Base-by-base conservation (phyloP, 1,140 invertebrate genomes). In the Diachasma alloeum region DNA sequence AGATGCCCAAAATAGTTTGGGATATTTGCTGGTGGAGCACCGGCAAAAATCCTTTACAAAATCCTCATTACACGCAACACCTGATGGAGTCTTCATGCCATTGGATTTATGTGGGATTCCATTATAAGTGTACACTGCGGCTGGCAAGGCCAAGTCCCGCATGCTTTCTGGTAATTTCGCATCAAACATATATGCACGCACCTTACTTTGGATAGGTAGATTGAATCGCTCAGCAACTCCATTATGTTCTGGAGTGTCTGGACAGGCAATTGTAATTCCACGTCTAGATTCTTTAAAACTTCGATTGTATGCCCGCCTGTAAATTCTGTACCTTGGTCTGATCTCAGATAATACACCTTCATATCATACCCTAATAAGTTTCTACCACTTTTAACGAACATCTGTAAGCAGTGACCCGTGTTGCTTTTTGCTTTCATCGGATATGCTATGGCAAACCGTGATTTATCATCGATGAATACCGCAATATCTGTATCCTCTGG, bases 361-460 rank as follows among this genome's bases (percentile, higher is more conserved):
- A 63, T 74, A 56, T 80, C 74, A 39, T 67, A 59, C 37, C 78
- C 75, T 56, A 79, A 56, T 15, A 75, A 42, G 56, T 79, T 79
- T 77, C 75, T 39, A n/a, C 39, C 73, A 22, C 72, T 75, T 42
- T 36, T 66, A 17, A 79, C 31, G 70, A 79, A 79, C 26, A 42
- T 22, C 56, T 77, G 68, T 31, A 79, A 39, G 48, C 72, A 77
- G 17, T 74, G 15, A 15, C 75, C 72, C 6, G 69, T 75, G 39
- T 77, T 73, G 53, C 66, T 69, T 42, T 79, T 79, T 26, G 71
- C 36, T 77, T 79, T 77, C 56, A 79, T 71, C 10, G 78, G 53
- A 70, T 77, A 79, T n/a, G 75, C 75, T 68, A 59, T 77, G 8
- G 78, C 71, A n/a, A 71, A 37, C 72, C 78, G 72, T 36, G 78